Percentiles rank a stretch among this genome's conserved stretches.
phyloP scores from a whole-genome alignment of 2,113 vertebrate genomes.

The Tragelaphus scriptus region DNA sequence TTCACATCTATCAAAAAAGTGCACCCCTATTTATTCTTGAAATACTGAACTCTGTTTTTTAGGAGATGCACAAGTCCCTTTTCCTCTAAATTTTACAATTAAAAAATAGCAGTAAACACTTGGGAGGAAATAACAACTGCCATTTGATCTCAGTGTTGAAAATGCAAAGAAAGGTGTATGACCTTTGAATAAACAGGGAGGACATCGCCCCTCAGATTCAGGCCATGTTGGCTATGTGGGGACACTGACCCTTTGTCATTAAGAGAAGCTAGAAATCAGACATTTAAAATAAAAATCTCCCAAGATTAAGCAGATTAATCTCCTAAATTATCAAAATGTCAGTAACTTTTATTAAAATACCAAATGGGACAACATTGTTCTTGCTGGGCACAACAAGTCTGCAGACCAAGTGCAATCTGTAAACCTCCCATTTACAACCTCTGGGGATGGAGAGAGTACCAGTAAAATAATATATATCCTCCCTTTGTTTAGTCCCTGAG shows the following conservation, averaged over 20 bases:
- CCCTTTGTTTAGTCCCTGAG: background rate
- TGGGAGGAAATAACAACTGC: background rate
- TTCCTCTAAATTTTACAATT: background rate
- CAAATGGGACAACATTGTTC: background rate
- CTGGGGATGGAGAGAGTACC: background rate
- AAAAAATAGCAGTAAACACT: background rate
- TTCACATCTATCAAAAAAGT: background rate
- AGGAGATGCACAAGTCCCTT: background rate
- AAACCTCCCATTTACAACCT: background rate
- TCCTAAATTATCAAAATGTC: background rate
- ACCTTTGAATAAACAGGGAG: too few relatives aligned
- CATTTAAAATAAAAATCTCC: background rate
- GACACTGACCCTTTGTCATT: background rate
- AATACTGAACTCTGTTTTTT: background rate
- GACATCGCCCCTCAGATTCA: background rate
- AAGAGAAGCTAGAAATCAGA: background rate
- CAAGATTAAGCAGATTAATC: background rate
- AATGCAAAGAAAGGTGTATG: background rate
- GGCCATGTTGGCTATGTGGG: background rate
- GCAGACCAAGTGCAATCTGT: background rate
- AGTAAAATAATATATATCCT: background rate
- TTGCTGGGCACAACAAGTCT: background rate
- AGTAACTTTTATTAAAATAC: background rate
- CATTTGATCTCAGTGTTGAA: background rate
- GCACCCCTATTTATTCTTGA: background rate